A percentile compares a stretch with the other conserved stretches of the same genome.
These are phyloP conservation scores for Sinocyclocheilus anshuiensis DNA, from an alignment of 2,113 vertebrate genomes.

Conservation along the genomic window DNA sequence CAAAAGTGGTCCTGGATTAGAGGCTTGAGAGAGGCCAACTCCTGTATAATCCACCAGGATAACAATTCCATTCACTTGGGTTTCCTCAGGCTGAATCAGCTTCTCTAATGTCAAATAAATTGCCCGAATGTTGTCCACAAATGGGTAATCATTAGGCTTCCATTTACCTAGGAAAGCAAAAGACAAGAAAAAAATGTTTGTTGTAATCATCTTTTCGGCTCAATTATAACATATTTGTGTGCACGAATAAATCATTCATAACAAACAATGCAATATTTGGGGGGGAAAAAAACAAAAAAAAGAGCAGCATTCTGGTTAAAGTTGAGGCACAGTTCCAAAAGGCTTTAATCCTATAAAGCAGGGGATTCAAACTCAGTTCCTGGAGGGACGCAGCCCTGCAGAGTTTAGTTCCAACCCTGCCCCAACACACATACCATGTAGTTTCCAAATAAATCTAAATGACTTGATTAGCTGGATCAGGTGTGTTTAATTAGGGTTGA, in stretches of 20 bases:
- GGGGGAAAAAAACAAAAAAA: not conserved
- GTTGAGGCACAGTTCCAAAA: not conserved
- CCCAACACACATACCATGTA: too few species aligned
- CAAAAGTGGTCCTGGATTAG: slow-evolving; percentile 96
- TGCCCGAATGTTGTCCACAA: slow-evolving; percentile 95
- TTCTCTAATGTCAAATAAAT: slow-evolving; percentile 97
- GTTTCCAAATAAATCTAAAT: too few species aligned
- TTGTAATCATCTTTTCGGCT: too few species aligned
- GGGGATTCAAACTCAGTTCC: too few species aligned
- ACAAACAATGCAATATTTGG: too few species aligned
- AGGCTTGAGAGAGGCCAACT: slow-evolving; percentile 95
- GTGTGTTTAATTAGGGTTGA: too few species aligned
- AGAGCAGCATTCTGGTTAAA: not conserved
- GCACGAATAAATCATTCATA: too few species aligned
- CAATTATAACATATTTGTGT: too few species aligned
- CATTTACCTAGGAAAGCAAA: slow-evolving; percentile 84
- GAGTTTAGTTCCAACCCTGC: too few species aligned
- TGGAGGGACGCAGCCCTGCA: too few species aligned
- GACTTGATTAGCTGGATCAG: too few species aligned
- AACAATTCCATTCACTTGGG: slow-evolving; percentile 97
- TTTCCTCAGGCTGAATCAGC: slow-evolving; percentile 95
- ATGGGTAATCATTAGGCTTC: slow-evolving; percentile 91
- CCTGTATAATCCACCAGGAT: slow-evolving; percentile 96
- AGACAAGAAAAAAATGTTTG: not conserved
- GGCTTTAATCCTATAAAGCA: too few species aligned